Percentiles rank a stretch among this genome's conserved stretches.
phyloP scores from a whole-genome alignment of 92 coral and sea anemone genomes.

The Virgularia gustaviana region DNA sequence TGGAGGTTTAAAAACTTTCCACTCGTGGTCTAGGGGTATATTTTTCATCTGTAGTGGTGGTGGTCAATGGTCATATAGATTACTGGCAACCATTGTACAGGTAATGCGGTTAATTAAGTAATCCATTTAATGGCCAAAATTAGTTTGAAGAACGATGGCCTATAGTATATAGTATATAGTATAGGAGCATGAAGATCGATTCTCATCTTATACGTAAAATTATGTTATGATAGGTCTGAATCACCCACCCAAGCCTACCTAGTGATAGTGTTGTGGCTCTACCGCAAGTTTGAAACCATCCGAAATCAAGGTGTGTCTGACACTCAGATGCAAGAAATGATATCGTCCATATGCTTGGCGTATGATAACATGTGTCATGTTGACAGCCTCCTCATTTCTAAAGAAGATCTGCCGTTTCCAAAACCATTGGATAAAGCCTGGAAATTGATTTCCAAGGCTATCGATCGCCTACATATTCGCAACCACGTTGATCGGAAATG shows the following conservation, averaged over 20 bases:
- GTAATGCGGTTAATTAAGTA: too few relatives aligned
- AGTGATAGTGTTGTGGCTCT: slow-evolving; percentile 35
- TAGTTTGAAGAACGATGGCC: too few relatives aligned
- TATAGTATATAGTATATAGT: too few relatives aligned
- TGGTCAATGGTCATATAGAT: too few relatives aligned
- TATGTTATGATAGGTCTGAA: slow-evolving; percentile 31
- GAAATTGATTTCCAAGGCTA: slow-evolving; percentile 24
- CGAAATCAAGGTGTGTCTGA: slow-evolving; percentile 11
- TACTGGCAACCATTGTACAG: too few relatives aligned
- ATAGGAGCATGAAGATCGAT: too few relatives aligned
- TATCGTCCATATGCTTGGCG: too few relatives aligned
- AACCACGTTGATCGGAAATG: slow-evolving; percentile 47
- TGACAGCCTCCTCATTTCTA: slow-evolving; percentile 35
- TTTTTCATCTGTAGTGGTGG: too few relatives aligned
- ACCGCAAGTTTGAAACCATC: slow-evolving; percentile 30
- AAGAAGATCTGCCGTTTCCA: slow-evolving; percentile 32
- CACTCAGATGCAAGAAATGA: not conserved
- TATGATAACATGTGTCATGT: slow-evolving; percentile 61
- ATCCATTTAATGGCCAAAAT: too few relatives aligned
- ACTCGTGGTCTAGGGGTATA: too few relatives aligned
- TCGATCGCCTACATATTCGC: slow-evolving; percentile 33
- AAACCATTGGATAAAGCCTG: slow-evolving; percentile 38
- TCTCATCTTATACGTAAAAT: too few relatives aligned
- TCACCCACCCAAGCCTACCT: slow-evolving; percentile 43
- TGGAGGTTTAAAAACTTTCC: slow-evolving; percentile 13